Base-by-base conservation (phyloP, 2,888 invertebrate genomes). In the Lordiphosa andalusiaca region DNA sequence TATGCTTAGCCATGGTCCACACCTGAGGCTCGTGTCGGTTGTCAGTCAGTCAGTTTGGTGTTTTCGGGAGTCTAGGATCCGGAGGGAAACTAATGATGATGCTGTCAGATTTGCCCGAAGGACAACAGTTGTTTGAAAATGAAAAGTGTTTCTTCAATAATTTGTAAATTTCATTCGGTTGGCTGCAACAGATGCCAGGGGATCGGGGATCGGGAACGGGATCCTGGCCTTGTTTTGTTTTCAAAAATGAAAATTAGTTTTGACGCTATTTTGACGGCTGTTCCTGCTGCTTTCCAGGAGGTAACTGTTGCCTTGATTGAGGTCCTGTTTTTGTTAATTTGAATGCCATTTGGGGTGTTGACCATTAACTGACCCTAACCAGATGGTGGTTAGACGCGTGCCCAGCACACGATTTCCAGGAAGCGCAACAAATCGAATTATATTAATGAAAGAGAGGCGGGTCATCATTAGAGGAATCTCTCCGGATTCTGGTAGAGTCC, bases 181-280 rank as follows among this genome's bases (percentile, higher is more conserved):
- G 53, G 58, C 33, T 58, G 64, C 74, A 80, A 76, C 84, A 83
- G 77, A 83, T 81, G 81, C 73, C 7, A 23, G 10, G 35, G 23
- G 21, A 35, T 19, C 30, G 30, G 40, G 13, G 33, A 54, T 46
- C 38, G 16, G 19, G 10, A 39, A 44, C n/a, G 33, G 53, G 50
- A 61, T 25, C 49, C 53, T 46, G 30, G 30, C 16, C 23, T 58
- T 57, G 55, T 62, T 74, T 67, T 71, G 58, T 61, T 69, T 69
- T 51, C 62, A 53, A 67, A 67, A 72, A 73, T 71, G 65, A 71
- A 76, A 83, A 83, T 80, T 76, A 74, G 70, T 82, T 83, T 83
- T 83, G 80, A 83, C 72, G 83, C 83, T 80, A 59, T 83, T 83
- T 73, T 80, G 83, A 80, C 72, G 72, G 67, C 77, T 62, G 69